Evolutionary conservation across 2,797 vertebrate species (phyloP).

Genomic region (Acanthurus lineatus): DNA sequence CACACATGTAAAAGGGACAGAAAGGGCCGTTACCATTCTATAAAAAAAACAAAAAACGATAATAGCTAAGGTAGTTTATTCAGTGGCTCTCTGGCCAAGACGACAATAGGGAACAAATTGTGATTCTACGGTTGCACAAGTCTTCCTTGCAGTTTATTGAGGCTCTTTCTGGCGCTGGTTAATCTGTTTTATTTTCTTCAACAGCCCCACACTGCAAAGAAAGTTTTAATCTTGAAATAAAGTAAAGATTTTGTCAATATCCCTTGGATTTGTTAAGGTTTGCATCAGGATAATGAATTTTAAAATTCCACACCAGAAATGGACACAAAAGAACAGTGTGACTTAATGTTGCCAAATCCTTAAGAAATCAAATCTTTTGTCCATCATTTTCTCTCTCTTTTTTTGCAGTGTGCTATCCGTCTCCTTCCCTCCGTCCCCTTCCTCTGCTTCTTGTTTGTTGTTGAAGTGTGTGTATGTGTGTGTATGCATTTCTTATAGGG

Average conservation of each 20-base stretch:
- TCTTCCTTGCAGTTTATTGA: slow-evolving; percentile 46
- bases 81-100: slow-evolving; percentile 55
- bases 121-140: slow-evolving; percentile 71
- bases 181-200: slow-evolving; percentile 32
- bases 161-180: slow-evolving; percentile 35
- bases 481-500: slow-evolving; percentile 59
- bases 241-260: not conserved
- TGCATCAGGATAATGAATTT: too few relatives aligned
- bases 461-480: slow-evolving; percentile 27
- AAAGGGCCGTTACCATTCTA: slow-evolving; percentile 35
- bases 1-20: slow-evolving; percentile 47
- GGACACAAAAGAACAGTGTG: not conserved
- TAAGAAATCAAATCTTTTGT: not conserved
- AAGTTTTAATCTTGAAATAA: not conserved
- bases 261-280: not conserved
- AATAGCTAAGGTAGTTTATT: slow-evolving; percentile 58
- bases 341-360: not conserved
- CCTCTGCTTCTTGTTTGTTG: slow-evolving; percentile 36
- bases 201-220: slow-evolving; percentile 20
- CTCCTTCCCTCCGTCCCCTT: not conserved
- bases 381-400: not conserved
- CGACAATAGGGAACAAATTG: slow-evolving; percentile 70
- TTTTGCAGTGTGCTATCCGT: slow-evolving; percentile 6
- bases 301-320: not conserved
- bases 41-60: slow-evolving; percentile 35